Conservation (phyloP, 1,140 invertebrate genomes). For the Homarus americanus region DNA sequence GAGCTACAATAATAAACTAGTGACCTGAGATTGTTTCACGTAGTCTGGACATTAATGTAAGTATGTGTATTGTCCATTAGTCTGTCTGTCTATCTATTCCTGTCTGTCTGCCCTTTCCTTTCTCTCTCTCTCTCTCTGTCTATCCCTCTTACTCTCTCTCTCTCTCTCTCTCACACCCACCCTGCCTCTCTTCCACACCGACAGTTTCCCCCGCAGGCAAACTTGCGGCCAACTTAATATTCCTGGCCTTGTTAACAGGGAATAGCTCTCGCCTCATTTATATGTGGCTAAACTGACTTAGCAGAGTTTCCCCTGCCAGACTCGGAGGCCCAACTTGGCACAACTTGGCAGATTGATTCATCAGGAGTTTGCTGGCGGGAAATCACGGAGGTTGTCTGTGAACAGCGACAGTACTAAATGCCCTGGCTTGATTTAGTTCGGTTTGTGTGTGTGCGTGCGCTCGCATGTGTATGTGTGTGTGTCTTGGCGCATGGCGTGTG, state of each 20-base stretch:
- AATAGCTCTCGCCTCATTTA: neutral
- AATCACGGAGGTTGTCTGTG: neutral
- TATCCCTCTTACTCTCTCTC: too few relatives aligned
- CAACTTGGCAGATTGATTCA: neutral
- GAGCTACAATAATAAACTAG: too few relatives aligned
- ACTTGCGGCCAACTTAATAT: neutral
- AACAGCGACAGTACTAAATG: neutral
- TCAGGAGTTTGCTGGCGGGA: neutral
- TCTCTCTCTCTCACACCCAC: too few relatives aligned
- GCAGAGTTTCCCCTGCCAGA: neutral
- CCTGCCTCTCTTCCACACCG: too few relatives aligned
- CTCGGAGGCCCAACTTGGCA: neutral
- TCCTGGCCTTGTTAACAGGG: neutral
- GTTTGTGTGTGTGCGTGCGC: neutral
- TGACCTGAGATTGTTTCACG: too few relatives aligned
- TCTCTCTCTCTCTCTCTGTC: too few relatives aligned
- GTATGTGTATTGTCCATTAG: too few relatives aligned
- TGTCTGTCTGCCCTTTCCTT: too few relatives aligned
- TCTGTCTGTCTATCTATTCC: too few relatives aligned
- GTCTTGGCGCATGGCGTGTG: too few relatives aligned
- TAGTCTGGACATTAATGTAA: too few relatives aligned
- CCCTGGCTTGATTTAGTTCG: neutral
- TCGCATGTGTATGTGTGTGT: too few relatives aligned
- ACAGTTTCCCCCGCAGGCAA: neutral
- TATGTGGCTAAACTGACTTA: constrained; percentile 1